Evolutionary conservation across 2,797 vertebrate genomes (phyloP).

Genomic region (Paguma larvata): DNA sequence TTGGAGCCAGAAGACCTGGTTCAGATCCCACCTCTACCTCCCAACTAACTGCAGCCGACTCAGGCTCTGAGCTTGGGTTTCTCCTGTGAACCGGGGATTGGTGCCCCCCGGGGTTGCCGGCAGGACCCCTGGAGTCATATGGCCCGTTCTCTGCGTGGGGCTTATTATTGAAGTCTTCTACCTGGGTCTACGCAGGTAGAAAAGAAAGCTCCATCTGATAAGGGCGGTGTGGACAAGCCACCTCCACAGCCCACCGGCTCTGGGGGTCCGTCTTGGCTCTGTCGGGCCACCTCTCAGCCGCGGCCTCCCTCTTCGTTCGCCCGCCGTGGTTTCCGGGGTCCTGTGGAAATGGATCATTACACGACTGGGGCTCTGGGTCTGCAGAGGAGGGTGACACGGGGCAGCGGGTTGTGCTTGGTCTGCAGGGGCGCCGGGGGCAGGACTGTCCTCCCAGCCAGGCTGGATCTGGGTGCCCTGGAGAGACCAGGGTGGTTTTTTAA

Average conservation of each 20-base stretch:
- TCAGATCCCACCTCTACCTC: not conserved
- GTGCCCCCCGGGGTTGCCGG: not conserved
- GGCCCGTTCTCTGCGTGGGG: not conserved
- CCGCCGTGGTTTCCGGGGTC: accelerated
- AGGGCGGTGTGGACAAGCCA: not conserved
- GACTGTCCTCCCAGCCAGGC: not conserved
- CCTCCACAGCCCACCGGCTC: too few species aligned
- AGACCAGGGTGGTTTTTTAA: not conserved
- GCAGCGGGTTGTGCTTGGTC: not conserved
- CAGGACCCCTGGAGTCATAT: not conserved
- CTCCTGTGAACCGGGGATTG: not conserved
- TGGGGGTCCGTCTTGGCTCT: not conserved
- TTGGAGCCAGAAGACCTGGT: not conserved
- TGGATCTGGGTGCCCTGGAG: not conserved
- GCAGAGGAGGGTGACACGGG: not conserved
- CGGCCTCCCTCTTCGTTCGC: not conserved
- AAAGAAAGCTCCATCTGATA: not conserved
- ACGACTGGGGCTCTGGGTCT: not conserved
- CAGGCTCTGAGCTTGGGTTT: not conserved
- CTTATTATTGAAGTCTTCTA: not conserved
- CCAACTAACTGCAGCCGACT: not conserved
- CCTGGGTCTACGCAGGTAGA: not conserved
- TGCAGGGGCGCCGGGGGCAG: not conserved
- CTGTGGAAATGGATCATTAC: not conserved
- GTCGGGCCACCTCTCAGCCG: not conserved